Percentiles rank a stretch among this genome's conserved stretches.
Evolutionary conservation across 2,888 invertebrate species (phyloP).

Genomic region (Mesorhabditis spiculigera): DNA sequence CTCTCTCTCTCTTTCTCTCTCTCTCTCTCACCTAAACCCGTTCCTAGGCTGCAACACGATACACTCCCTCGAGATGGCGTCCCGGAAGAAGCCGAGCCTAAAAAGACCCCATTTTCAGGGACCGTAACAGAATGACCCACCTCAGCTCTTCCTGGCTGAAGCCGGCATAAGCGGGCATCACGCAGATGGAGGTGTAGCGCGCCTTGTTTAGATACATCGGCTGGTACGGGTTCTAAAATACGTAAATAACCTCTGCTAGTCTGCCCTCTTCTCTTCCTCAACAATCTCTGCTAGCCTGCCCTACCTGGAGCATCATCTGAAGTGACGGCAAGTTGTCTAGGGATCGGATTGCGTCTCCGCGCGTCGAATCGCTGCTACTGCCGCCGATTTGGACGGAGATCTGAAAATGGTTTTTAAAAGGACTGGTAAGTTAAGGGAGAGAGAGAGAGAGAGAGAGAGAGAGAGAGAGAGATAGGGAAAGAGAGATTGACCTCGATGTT

Average conservation of each 20-base stretch:
- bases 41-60: conserved; percentile 75
- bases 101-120: background rate
- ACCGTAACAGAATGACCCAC: conserved; percentile 20
- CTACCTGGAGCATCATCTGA: background rate
- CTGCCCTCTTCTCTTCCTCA: too few species aligned
- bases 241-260: background rate
- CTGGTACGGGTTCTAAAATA: conserved; percentile 39
- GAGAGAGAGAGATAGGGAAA: too few species aligned
- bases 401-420: background rate
- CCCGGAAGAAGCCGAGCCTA: conserved; percentile 25
- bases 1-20: background rate
- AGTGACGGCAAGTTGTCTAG: conserved; percentile 7
- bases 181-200: conserved; percentile 82
- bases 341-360: background rate
- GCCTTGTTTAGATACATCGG: conserved; percentile 52
- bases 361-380: background rate
- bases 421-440: too few species aligned
- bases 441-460: too few species aligned
- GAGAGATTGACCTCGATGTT: conserved; percentile 66
- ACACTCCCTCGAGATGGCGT: conserved; percentile 70
- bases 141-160: conserved; percentile 93
- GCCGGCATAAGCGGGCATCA: conserved; percentile 77
- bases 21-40: conserved; percentile 70
- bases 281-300: too few species aligned
- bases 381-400: background rate